Conservation (phyloP, 2,797 vertebrate genomes). For the Betta splendens region DNA sequence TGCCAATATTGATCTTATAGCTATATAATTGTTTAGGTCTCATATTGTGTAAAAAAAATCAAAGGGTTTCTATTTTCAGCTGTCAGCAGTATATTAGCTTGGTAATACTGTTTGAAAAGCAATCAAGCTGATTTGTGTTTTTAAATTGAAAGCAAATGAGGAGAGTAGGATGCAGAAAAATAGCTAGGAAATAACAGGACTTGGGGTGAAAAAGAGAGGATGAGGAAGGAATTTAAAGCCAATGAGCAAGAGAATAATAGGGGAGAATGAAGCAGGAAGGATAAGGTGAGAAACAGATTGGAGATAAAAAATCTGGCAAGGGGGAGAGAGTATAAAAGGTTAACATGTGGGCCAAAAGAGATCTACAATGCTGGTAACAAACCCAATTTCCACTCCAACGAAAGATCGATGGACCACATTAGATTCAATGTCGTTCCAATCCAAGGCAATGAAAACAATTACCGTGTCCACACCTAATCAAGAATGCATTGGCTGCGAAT, state of each 20-base stretch:
- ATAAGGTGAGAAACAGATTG: slow-evolving; percentile 18
- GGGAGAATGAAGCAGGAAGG: slow-evolving; percentile 6
- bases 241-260: slow-evolving; percentile 10
- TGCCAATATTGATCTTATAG: too few species aligned
- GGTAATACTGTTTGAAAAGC: slow-evolving; percentile 3
- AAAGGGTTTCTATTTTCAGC: not conserved
- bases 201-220: slow-evolving; percentile 4
- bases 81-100: not conserved
- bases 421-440: slow-evolving; percentile 66
- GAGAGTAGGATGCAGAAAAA: not conserved
- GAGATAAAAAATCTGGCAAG: slow-evolving; percentile 34
- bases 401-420: slow-evolving; percentile 74
- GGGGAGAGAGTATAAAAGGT: slow-evolving; percentile 42
- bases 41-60: not conserved
- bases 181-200: not conserved
- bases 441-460: slow-evolving; percentile 74
- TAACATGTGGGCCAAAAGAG: slow-evolving; percentile 33
- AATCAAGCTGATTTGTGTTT: slow-evolving; percentile 9
- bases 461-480: slow-evolving; percentile 66
- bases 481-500: slow-evolving; percentile 57
- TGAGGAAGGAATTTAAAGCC: slow-evolving; percentile 16
- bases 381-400: slow-evolving; percentile 68
- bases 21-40: slow-evolving; percentile 1
- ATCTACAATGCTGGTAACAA: slow-evolving; percentile 63
- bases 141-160: slow-evolving; percentile 17